Base-by-base conservation (phyloP, 2,888 invertebrate genomes). In the Nineta flava region DNA sequence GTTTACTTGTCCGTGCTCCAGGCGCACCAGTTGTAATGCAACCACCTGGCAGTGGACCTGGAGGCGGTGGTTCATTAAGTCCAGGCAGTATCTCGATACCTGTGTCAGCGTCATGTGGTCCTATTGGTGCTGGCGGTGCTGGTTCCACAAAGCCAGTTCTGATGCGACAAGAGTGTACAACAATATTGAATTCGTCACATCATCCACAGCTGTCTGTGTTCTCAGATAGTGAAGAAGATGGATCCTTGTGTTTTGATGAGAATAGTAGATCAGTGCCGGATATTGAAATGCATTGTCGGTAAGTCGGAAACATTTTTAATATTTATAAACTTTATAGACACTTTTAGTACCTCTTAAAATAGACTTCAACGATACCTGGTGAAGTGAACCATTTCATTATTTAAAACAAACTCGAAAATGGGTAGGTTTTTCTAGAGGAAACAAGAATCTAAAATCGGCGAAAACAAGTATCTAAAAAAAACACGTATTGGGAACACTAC, bases 121-220 rank as follows among this genome's bases (percentile, higher is more conserved):
- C 40, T 38, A 53, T 59, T 53, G 53, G 60, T 54, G 31, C 52
- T 58, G 57, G 59, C 58, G 40, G 35, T 17, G 70, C 68, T n/a
- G 55, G 64, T 68, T 68, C 74, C 52, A 75, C 76, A 52, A 88
- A 88, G 65, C 88, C 88, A 56, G 83, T 87, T 54, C 72, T 88
- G 56, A 87, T 85, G 72, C 77, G 88, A 56, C 88, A 88, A 70
- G 87, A 88, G 70, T 83, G 87, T 59, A 87, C 88, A 46, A 87
- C 87, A 48, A 76, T 80, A 65, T 67, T 80, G 52, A 77, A 84
- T 51, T 79, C 80, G 57, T 73, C 74, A 34, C 76, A 82, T 57
- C 76, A 77, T 52, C 74, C 75, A 53, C 77, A 82, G 61, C 72
- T 87, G 54, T 85, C 85, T 42, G 76, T 77, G 12, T 73, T 78